These are phyloP conservation scores for Leptobrachium ailaonicum DNA, from an alignment of 2,113 vertebrate genomes.

Conservation along the genomic window DNA sequence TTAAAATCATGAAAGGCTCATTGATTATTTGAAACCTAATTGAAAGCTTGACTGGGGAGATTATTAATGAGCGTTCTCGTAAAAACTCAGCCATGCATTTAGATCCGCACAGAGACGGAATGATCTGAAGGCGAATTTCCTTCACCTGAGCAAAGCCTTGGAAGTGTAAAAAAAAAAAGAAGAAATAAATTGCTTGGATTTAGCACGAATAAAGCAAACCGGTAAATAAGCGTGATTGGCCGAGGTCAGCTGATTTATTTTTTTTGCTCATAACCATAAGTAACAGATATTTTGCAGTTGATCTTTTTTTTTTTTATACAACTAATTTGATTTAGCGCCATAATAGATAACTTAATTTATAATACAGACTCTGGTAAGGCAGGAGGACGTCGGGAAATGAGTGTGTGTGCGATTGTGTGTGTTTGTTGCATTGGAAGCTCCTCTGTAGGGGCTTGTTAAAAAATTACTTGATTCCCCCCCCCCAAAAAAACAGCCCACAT, in stretches of 20 bases:
- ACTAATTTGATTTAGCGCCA: too few relatives aligned
- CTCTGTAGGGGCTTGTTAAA: too few relatives aligned
- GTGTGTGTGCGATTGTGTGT: too few relatives aligned
- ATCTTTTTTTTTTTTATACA: too few relatives aligned
- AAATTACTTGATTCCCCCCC: too few relatives aligned
- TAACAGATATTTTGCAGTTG: neutral
- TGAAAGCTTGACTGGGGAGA: slow-evolving; percentile 42
- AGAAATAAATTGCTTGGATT: neutral
- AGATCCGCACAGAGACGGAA: slow-evolving; percentile 23
- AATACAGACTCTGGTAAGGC: too few relatives aligned
- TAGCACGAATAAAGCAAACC: neutral
- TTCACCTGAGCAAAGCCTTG: slow-evolving; percentile 12
- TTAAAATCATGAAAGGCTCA: slow-evolving; percentile 43
- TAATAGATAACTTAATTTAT: too few relatives aligned
- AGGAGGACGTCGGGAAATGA: too few relatives aligned
- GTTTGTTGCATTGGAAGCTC: too few relatives aligned
- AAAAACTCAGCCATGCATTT: slow-evolving; percentile 42
- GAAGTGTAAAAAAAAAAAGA: neutral
- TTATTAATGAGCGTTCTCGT: slow-evolving; percentile 41
- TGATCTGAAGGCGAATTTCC: neutral
- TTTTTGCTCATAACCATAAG: neutral
- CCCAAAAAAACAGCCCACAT: too few relatives aligned
- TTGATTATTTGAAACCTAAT: slow-evolving; percentile 43
- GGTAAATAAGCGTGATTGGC: slow-evolving; percentile 4
- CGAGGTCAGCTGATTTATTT: neutral